Evolutionary conservation across 2,888 invertebrate species (phyloP).

Genomic region (Drosophila kanekoi): DNA sequence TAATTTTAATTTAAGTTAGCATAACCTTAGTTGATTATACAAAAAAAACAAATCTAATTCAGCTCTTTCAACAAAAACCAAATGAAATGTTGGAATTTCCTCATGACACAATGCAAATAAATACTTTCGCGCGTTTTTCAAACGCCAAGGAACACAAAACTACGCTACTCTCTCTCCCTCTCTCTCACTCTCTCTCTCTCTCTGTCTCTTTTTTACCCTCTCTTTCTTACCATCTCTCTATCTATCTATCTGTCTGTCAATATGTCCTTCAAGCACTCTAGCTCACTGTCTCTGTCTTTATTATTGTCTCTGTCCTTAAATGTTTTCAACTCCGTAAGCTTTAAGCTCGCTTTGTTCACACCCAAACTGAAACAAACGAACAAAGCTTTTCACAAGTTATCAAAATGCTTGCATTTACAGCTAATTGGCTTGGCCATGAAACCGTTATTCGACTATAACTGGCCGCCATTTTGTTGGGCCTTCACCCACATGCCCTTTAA

Average conservation of each 20-base stretch:
- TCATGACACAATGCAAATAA: constrained; percentile 70
- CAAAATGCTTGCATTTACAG: constrained; percentile 27
- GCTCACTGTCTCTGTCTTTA: constrained; percentile 4
- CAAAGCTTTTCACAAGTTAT: constrained; percentile 24
- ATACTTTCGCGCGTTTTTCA: constrained; percentile 54
- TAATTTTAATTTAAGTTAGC: background rate
- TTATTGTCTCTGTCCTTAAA: constrained; percentile 9
- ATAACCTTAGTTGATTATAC: constrained; percentile 39
- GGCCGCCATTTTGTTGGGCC: constrained; percentile 29
- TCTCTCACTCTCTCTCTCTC: constrained; percentile 9
- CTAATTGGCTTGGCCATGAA: constrained; percentile 21
- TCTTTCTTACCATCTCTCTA: constrained; percentile 5
- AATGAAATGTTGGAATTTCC: constrained; percentile 81
- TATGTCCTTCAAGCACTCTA: constrained; percentile 6
- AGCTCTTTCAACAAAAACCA: constrained; percentile 84
- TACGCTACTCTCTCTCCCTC: constrained; percentile 44
- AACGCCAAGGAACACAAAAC: constrained; percentile 56
- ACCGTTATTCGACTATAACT: constrained; percentile 22
- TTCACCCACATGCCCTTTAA: background rate
- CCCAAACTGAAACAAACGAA: constrained; percentile 3
- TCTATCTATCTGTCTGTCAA: constrained; percentile 16
- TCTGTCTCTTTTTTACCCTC: constrained; percentile 1
- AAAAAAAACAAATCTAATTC: constrained; percentile 79
- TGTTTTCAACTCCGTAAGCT: constrained; percentile 14
- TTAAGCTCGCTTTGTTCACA: constrained; percentile 14